These are phyloP conservation scores for Onychomys torridus DNA, from an alignment of 2,797 vertebrate species.

Conservation along the genomic window DNA sequence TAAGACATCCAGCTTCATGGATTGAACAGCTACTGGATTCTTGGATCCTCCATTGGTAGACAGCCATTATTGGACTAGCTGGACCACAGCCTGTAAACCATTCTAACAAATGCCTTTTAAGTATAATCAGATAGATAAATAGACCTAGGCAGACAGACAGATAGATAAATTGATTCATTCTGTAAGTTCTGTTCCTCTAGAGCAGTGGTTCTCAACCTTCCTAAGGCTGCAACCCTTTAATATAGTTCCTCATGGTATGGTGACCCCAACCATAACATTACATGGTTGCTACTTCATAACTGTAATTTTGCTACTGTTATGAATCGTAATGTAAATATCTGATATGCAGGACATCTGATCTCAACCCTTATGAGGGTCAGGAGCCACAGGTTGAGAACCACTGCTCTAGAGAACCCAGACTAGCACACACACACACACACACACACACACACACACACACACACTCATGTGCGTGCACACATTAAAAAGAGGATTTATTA, in stretches of 20 bases:
- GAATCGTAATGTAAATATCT: too few species aligned
- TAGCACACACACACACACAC: not conserved
- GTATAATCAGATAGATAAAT: not conserved
- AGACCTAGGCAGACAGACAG: too few species aligned
- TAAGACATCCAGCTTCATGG: not conserved
- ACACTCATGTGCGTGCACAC: not conserved
- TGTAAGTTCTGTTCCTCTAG: too few species aligned
- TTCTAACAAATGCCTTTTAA: not conserved
- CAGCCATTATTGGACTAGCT: not conserved
- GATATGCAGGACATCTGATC: too few species aligned
- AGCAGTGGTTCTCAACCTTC: too few species aligned
- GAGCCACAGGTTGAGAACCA: too few species aligned
- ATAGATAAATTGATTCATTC: not conserved
- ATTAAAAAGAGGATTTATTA: not conserved
- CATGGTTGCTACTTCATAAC: too few species aligned
- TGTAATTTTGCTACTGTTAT: too few species aligned
- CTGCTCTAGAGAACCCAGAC: not conserved
- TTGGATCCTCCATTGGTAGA: not conserved
- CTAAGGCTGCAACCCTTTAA: too few species aligned
- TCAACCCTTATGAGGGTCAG: too few species aligned
- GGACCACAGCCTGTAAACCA: not conserved
- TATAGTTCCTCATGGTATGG: too few species aligned
- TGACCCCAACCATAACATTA: too few species aligned
- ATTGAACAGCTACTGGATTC: not conserved
- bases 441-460: not conserved